Percentiles rank a stretch among this genome's conserved stretches.
Conservation (phyloP, 2,113 vertebrate genomes). For the Solea senegalensis region DNA sequence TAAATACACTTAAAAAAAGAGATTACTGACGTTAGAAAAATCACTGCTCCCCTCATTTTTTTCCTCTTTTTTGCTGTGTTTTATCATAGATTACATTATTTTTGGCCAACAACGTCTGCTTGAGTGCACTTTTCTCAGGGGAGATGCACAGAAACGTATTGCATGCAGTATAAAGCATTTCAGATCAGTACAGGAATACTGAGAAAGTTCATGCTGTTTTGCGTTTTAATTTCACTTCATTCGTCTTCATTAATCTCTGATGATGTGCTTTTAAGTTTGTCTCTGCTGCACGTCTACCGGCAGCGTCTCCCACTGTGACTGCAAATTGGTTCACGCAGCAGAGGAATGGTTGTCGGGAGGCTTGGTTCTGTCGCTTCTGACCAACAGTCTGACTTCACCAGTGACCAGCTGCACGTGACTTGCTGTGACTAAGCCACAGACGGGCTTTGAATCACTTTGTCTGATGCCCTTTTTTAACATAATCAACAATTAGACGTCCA, state of each 20-base stretch:
- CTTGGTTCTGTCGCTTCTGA: background rate
- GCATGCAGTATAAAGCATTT: background rate
- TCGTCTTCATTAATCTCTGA: conserved; percentile 14
- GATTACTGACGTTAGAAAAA: too few relatives aligned
- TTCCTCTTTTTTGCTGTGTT: too few relatives aligned
- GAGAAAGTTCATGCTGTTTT: background rate
- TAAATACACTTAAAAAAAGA: too few relatives aligned
- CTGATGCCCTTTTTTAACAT: too few relatives aligned
- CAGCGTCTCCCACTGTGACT: background rate
- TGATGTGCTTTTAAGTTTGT: background rate
- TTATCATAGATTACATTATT: too few relatives aligned
- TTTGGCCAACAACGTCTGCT: too few relatives aligned
- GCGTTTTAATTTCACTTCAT: background rate
- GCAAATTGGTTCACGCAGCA: conserved; percentile 20
- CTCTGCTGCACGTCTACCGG: background rate
- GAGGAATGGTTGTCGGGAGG: conserved; percentile 18
- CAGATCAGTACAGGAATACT: background rate
- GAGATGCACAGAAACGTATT: too few relatives aligned
- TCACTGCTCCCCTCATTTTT: too few relatives aligned
- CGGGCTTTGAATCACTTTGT: too few relatives aligned
- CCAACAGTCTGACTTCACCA: background rate
- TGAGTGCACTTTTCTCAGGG: too few relatives aligned
- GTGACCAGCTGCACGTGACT: background rate
- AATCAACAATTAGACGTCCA: too few relatives aligned
- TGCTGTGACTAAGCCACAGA: too few relatives aligned